Base-by-base conservation (phyloP, 2,113 vertebrate genomes). In the Channa argus region DNA sequence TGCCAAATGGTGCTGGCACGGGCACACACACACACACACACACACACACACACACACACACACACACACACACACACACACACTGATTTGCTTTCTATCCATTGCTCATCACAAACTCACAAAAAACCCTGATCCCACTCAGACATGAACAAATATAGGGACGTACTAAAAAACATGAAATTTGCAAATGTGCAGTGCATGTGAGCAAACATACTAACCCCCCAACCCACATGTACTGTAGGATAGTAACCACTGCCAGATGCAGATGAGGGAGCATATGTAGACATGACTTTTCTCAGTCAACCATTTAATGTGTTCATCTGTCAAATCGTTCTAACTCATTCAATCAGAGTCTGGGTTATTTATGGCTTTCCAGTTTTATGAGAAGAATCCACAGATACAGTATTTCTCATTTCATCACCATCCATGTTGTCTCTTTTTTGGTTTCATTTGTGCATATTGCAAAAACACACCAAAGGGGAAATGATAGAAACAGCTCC, bases 241-340 rank as follows among this genome's bases (percentile, higher is more conserved):
- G 39, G 39, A 7, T 7, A 34, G 41, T 53, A 50, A 47, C 37
- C 61, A 3, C 55, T 43, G 71, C 67, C 71, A 63, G 41, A 50
- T 83, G 54, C 68, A 83, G 71, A 81, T 63, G 73, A 86, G 56
- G 63, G 54, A 81, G 55, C 77, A 79, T 75, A 74, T 72, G 77
- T 71, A 80, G 80, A 87, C 78, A 68, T 63, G 78, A 84, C 82
- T 86, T 78, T 79, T 76, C 61, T 71, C 61, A 80, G 81, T 82
- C 69, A 82, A 71, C 78, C 62, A 8, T 70, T 82, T 86, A 76
- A 88, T 66, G 62, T 82, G 64, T 72, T 84, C 82, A 86, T 85
- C 64, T 62, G 37, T 77, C 85, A 78, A 77, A 78, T 59, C 49
- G 46, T 43, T 74, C 80, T 78, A 70, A 80, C 66, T 5, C 63